Evolutionary conservation across 1,140 invertebrate genomes (phyloP).

Genomic region (Euwallacea fornicatus): DNA sequence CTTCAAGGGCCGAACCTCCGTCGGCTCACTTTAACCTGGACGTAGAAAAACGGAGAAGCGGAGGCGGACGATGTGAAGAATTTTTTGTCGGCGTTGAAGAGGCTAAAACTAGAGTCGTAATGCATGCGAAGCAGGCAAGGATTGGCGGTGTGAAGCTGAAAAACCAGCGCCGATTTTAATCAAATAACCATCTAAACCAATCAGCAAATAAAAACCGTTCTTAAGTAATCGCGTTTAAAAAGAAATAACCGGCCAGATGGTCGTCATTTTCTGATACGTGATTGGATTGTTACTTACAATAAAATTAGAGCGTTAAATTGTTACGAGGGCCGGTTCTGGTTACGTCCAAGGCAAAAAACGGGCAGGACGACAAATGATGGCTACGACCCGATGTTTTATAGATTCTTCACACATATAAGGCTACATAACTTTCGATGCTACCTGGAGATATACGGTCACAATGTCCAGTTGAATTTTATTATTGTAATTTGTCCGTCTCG

Average conservation of each 20-base stretch:
- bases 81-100: too few species aligned
- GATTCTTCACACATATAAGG: slow-evolving; percentile 34
- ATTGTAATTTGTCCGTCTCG: background rate
- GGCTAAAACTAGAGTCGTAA: too few species aligned
- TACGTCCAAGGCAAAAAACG: slow-evolving; percentile 9
- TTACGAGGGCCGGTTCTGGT: slow-evolving; percentile 27
- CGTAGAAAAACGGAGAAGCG: too few species aligned
- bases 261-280: slow-evolving; percentile 26
- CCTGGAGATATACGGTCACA: slow-evolving; percentile 4
- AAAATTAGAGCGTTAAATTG: slow-evolving; percentile 37
- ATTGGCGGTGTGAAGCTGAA: too few species aligned
- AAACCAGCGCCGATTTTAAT: too few species aligned
- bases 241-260: slow-evolving; percentile 31
- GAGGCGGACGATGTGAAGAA: too few species aligned
- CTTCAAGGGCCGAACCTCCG: too few species aligned
- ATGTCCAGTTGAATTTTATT: slow-evolving; percentile 1
- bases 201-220: slow-evolving; percentile 23
- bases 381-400: slow-evolving; percentile 31
- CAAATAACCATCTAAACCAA: slow-evolving; percentile 1
- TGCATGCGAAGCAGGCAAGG: too few species aligned
- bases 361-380: slow-evolving; percentile 21
- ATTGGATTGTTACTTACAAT: slow-evolving; percentile 35
- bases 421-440: slow-evolving; percentile 24
- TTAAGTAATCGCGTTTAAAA: slow-evolving; percentile 30
- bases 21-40: too few species aligned